Conservation (phyloP, 1,140 invertebrate genomes). For the Drosophila kikkawai region DNA sequence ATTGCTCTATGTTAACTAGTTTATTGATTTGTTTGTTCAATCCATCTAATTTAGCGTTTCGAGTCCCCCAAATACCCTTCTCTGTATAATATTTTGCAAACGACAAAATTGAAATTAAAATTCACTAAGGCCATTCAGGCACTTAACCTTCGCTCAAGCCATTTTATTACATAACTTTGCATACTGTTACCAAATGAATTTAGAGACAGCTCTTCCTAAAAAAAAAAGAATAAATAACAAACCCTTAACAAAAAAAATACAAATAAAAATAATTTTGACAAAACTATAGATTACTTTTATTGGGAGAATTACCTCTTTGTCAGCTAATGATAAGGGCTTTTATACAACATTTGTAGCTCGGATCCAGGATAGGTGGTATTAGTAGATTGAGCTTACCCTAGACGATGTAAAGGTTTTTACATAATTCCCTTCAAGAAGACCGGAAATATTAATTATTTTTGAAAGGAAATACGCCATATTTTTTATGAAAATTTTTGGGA, state of each 20-base stretch:
- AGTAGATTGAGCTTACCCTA: too few relatives aligned
- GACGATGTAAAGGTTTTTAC: too few relatives aligned
- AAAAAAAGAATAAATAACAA: conserved; percentile 53
- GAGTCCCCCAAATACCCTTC: conserved; percentile 24
- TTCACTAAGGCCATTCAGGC: conserved; percentile 34
- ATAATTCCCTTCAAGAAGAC: too few relatives aligned
- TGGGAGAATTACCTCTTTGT: neutral
- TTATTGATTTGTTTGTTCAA: conserved; percentile 31
- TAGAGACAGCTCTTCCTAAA: conserved; percentile 72
- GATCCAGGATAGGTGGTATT: too few relatives aligned
- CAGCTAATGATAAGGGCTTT: neutral
- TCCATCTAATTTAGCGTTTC: conserved; percentile 40
- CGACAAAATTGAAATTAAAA: conserved; percentile 22
- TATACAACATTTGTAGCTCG: too few relatives aligned
- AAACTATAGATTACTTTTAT: conserved; percentile 10
- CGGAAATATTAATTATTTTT: too few relatives aligned
- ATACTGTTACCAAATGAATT: conserved; percentile 66
- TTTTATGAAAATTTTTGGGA: too few relatives aligned
- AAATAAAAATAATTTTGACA: conserved; percentile 51
- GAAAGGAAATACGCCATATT: too few relatives aligned
- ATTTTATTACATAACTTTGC: conserved; percentile 44
- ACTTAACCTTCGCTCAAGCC: conserved; percentile 43
- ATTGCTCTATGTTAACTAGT: conserved; percentile 49
- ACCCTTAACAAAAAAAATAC: conserved; percentile 54
- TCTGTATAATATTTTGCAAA: conserved; percentile 46